phyloP scores from a whole-genome alignment of 2,113 vertebrate genomes.

The Fregetta grallaria region DNA sequence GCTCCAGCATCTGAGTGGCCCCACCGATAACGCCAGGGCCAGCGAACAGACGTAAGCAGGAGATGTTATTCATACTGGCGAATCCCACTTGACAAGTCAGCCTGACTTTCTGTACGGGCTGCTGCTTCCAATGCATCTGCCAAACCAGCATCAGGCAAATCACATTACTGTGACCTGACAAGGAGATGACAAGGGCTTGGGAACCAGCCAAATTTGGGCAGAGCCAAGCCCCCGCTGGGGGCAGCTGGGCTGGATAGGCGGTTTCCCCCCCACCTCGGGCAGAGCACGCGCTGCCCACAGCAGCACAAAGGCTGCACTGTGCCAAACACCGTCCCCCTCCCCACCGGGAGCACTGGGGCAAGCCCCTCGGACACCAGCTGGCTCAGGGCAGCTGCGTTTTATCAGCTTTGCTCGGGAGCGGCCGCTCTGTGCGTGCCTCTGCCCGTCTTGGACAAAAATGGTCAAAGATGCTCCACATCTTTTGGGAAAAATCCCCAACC shows the following conservation, averaged over 20 bases:
- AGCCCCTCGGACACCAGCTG: background rate
- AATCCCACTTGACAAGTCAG: background rate
- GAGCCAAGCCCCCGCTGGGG: background rate
- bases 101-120: background rate
- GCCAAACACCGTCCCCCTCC: background rate
- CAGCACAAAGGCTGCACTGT: background rate
- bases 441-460: background rate
- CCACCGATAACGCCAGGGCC: background rate
- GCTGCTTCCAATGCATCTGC: background rate
- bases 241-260: background rate
- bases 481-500: background rate
- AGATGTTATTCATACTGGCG: background rate
- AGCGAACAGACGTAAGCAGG: background rate
- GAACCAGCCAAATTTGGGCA: background rate
- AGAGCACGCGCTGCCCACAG: background rate
- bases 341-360: rapidly evolving
- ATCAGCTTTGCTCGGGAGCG: background rate
- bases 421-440: background rate
- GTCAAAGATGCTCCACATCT: background rate
- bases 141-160: background rate
- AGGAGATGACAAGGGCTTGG: background rate
- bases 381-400: background rate
- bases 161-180: background rate
- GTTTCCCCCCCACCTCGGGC: background rate
- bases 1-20: background rate